Percentiles rank a stretch among this genome's conserved stretches.
Conservation (phyloP, 2,888 invertebrate species). For the Yponomeuta plumbellus region DNA sequence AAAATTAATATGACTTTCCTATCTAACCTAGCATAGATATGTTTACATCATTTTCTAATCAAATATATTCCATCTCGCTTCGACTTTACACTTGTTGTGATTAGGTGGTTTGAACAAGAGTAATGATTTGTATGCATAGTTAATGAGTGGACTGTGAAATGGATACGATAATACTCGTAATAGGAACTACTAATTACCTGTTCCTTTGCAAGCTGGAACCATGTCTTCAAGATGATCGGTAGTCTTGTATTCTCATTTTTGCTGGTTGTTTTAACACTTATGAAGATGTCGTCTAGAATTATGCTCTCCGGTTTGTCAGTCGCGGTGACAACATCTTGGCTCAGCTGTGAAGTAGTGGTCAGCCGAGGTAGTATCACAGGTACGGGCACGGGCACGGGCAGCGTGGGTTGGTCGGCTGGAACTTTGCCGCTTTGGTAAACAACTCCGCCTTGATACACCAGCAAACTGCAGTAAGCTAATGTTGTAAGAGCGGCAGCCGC, state of each 20-base stretch:
- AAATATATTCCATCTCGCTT: background rate
- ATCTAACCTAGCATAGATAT: background rate
- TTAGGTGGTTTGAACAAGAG: background rate
- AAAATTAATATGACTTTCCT: background rate
- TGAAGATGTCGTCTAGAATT: slow-evolving; percentile 90
- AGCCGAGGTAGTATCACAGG: slow-evolving; percentile 30
- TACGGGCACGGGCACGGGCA: slow-evolving; percentile 63
- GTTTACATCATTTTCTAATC: background rate
- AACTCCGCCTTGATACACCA: slow-evolving; percentile 78
- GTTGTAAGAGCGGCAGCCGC: slow-evolving; percentile 70
- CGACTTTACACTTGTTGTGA: background rate
- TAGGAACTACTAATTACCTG: slow-evolving; percentile 80
- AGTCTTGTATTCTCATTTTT: slow-evolving; percentile 90
- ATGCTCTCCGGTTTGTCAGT: slow-evolving; percentile 64
- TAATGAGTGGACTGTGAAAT: background rate
- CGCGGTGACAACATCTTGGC: background rate
- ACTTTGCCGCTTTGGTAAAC: background rate
- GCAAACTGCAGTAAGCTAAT: slow-evolving; percentile 77
- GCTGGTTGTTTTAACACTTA: slow-evolving; percentile 96
- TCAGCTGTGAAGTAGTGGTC: background rate
- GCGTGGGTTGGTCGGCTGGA: slow-evolving; percentile 35
- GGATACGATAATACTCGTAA: slow-evolving; percentile 15
- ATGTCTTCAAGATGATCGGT: slow-evolving; percentile 93
- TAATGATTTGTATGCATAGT: background rate
- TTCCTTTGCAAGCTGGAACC: slow-evolving; percentile 94